Conservation (phyloP, 2,797 vertebrate genomes). For the Rousettus madagascariensis region DNA sequence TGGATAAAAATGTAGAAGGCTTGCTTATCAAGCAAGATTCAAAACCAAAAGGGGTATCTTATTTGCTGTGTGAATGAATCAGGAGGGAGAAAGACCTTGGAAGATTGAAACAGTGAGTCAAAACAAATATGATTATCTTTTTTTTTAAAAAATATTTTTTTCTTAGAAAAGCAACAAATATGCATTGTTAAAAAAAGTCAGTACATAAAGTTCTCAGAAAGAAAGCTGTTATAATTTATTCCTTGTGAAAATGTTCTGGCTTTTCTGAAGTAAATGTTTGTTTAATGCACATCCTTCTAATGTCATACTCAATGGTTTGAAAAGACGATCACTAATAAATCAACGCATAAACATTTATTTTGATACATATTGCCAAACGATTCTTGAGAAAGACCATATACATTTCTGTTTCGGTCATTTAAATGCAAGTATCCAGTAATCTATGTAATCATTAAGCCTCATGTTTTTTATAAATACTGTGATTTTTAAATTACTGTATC, state of each 20-base stretch:
- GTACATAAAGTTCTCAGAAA: neutral
- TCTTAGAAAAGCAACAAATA: neutral
- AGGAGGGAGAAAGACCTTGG: slow-evolving; percentile 25
- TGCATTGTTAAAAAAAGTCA: neutral
- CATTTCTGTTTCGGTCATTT: neutral
- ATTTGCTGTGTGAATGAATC: neutral
- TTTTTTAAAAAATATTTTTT: neutral
- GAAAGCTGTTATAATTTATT: neutral
- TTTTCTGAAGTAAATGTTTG: neutral
- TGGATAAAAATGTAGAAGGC: neutral
- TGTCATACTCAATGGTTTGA: neutral
- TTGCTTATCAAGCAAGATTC: slow-evolving; percentile 5
- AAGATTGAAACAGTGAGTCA: neutral
- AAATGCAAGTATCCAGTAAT: neutral
- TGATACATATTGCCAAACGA: neutral
- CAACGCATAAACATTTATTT: neutral
- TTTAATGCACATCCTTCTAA: neutral
- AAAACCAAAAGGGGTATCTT: neutral
- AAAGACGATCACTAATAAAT: neutral
- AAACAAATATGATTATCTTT: slow-evolving; percentile 1
- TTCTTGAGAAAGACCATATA: neutral
- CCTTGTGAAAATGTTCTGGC: neutral
- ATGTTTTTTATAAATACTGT: neutral
- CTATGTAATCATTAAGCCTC: neutral
- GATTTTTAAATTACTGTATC: neutral